Conservation (phyloP, 2,888 invertebrate species). For the Allophyes oxyacanthae region DNA sequence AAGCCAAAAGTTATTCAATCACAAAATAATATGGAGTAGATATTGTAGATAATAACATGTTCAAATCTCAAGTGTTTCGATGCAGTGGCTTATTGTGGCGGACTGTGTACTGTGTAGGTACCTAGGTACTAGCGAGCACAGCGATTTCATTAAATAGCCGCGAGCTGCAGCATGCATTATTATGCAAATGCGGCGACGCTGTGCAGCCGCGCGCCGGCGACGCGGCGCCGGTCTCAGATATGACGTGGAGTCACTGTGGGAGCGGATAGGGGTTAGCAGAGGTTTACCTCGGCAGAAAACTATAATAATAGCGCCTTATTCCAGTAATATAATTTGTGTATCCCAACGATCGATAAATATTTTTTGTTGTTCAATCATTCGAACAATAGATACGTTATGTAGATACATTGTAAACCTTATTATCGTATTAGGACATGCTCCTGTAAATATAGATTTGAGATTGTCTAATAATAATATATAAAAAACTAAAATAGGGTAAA, state of each 20-base stretch:
- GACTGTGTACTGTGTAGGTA: constrained; percentile 3
- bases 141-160: constrained; percentile 78
- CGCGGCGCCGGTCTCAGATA: constrained; percentile 60
- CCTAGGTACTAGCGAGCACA: constrained; percentile 42
- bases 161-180: constrained; percentile 71
- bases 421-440: no score
- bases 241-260: constrained; percentile 28
- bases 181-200: constrained; percentile 73
- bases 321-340: background rate
- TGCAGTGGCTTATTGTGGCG: constrained; percentile 33
- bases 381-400: no score
- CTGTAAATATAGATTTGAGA: no score
- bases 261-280: constrained; percentile 14
- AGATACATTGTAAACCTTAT: no score
- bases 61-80: constrained; percentile 21
- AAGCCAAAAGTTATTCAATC: no score
- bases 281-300: no score
- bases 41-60: no score
- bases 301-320: background rate
- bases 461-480: no score
- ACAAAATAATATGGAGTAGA: no score
- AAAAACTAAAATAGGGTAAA: no score
- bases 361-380: no score
- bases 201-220: constrained; percentile 51
- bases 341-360: no score